phyloP scores from a whole-genome alignment of 2,113 vertebrate species.

The Pipra filicauda region DNA sequence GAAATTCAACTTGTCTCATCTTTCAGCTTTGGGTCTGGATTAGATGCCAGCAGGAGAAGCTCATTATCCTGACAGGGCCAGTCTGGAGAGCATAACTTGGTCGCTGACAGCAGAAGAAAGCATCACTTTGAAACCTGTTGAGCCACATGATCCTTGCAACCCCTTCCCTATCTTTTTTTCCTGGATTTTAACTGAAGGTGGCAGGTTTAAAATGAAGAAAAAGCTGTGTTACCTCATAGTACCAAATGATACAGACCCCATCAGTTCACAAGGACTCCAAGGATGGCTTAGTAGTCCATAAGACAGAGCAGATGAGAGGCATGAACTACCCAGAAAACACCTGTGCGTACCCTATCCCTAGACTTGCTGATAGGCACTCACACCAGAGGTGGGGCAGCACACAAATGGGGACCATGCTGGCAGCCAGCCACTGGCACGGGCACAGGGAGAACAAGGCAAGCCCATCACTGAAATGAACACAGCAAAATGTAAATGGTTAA shows the following conservation, averaged over 20 bases:
- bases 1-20: neutral
- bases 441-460: neutral
- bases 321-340: neutral
- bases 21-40: neutral
- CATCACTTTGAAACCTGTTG: neutral
- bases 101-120: neutral
- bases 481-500: neutral
- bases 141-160: neutral
- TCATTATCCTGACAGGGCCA: neutral
- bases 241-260: neutral
- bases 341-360: neutral
- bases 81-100: neutral
- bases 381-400: neutral
- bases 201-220: neutral
- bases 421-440: neutral
- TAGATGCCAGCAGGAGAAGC: neutral
- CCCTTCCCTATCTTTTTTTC: neutral
- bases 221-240: accelerated
- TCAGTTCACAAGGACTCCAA: neutral
- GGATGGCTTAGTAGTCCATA: accelerated
- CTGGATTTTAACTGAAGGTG: neutral
- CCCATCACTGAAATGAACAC: neutral
- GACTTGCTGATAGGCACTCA: neutral
- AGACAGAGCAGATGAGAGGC: neutral
- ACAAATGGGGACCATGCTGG: accelerated